These are phyloP conservation scores for Aspidoscelis tigris DNA, from an alignment of 2,113 vertebrate genomes.

Conservation along the genomic window DNA sequence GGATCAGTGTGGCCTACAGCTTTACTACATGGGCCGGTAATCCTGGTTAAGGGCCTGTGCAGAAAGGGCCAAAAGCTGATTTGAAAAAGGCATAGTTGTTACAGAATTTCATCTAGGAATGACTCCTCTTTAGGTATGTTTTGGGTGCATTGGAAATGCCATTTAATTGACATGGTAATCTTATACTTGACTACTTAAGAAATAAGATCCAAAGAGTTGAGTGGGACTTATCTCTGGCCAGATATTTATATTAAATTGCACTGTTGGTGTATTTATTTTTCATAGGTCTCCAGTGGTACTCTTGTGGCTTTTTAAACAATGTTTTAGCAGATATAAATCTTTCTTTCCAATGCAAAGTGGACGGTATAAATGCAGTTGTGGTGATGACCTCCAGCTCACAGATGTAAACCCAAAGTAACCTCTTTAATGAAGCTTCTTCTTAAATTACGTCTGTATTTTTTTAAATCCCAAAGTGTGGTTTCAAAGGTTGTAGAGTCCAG, in stretches of 20 bases:
- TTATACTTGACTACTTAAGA: not conserved
- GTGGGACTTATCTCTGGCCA: not conserved
- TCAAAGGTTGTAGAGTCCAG: slow-evolving; percentile 31
- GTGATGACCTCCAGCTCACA: slow-evolving; percentile 13
- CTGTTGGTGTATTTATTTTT: slow-evolving; percentile 1
- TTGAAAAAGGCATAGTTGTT: not conserved
- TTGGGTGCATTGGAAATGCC: too few relatives aligned
- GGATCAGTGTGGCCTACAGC: too few relatives aligned
- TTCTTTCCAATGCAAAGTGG: not conserved
- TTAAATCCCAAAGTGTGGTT: not conserved
- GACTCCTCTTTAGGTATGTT: not conserved
- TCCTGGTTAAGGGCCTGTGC: too few relatives aligned
- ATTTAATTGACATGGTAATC: not conserved
- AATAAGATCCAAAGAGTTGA: not conserved
- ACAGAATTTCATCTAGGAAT: not conserved
- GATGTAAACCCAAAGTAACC: slow-evolving; percentile 30
- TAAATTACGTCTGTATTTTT: slow-evolving; percentile 25
- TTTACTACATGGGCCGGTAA: too few relatives aligned
- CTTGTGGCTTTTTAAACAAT: not conserved
- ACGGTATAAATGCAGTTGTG: not conserved
- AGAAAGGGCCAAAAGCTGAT: not conserved
- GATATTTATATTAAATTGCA: not conserved
- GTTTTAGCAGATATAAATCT: not conserved
- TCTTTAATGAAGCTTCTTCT: slow-evolving; percentile 18
- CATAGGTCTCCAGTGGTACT: not conserved